phyloP scores from a whole-genome alignment of 2,888 invertebrate species.

The Leistus spinibarbis region DNA sequence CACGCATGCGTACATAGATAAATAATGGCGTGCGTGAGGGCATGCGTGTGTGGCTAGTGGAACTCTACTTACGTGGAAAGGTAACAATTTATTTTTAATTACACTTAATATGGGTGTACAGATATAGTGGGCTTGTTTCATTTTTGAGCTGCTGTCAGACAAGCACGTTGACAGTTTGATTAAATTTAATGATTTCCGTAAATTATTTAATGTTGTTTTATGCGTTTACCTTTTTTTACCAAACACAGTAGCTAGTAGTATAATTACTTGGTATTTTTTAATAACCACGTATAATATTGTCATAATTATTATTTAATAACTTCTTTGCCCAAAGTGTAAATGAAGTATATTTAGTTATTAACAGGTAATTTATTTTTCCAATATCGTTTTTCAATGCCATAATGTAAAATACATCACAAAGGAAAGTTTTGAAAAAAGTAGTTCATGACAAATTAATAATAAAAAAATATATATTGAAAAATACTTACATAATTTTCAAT shows the following conservation, averaged over 20 bases:
- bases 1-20: conserved; percentile 1
- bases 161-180: conserved; percentile 38
- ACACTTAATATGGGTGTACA: conserved; percentile 34
- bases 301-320: neutral
- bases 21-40: conserved; percentile 22
- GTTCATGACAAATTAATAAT: no score
- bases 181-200: conserved; percentile 39
- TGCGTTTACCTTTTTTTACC: conserved; percentile 12
- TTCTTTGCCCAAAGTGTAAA: neutral
- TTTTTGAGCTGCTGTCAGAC: conserved; percentile 25
- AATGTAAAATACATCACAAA: no score
- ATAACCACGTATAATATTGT: neutral
- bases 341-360: neutral
- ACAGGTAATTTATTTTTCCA: no score
- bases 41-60: conserved; percentile 2
- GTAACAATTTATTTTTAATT: conserved; percentile 36
- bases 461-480: no score
- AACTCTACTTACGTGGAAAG: conserved; percentile 10
- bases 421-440: no score
- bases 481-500: no score
- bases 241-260: conserved; percentile 18
- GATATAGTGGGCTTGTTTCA: conserved; percentile 13
- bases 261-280: neutral
- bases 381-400: no score
- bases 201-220: conserved; percentile 31